A percentile compares a stretch with the other conserved stretches of the same genome.
Evolutionary conservation across 2,113 vertebrate species (phyloP).

Genomic region (Centrocercus urophasianus): DNA sequence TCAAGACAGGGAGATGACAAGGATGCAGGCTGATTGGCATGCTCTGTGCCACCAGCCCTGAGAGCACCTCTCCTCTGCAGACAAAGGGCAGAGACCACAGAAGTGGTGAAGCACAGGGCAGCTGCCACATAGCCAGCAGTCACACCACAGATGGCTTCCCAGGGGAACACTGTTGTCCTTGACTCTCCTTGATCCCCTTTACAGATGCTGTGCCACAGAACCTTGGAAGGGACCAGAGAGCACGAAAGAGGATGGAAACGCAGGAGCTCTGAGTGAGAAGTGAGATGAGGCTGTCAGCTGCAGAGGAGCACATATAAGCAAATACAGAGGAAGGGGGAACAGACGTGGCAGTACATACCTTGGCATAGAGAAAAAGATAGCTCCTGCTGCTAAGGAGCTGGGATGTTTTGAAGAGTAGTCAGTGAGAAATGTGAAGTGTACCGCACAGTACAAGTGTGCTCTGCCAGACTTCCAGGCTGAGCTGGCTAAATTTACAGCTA

Average conservation of each 20-base stretch:
- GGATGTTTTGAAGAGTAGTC: neutral
- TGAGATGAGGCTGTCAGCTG: neutral
- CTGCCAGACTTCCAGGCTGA: neutral
- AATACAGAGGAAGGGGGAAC: neutral
- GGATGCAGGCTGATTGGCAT: neutral
- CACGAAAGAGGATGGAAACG: constrained; percentile 12
- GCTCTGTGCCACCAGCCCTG: neutral
- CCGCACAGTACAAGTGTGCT: neutral
- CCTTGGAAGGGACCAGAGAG: neutral
- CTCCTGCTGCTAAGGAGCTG: neutral
- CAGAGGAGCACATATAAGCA: neutral
- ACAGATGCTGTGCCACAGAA: neutral
- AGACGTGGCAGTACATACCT: neutral
- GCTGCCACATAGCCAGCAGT: accelerated
- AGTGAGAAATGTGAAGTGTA: neutral
- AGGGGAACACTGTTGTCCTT: neutral
- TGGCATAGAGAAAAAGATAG: neutral
- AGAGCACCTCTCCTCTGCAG: accelerated
- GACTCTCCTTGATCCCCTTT: constrained; percentile 41
- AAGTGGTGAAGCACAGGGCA: neutral
- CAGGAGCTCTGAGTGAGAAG: neutral
- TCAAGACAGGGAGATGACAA: neutral
- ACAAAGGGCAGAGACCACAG: neutral
- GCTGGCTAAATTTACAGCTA: neutral
- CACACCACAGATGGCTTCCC: neutral